phyloP scores from a whole-genome alignment of 2,113 vertebrate genomes.

The Orcinus orca region DNA sequence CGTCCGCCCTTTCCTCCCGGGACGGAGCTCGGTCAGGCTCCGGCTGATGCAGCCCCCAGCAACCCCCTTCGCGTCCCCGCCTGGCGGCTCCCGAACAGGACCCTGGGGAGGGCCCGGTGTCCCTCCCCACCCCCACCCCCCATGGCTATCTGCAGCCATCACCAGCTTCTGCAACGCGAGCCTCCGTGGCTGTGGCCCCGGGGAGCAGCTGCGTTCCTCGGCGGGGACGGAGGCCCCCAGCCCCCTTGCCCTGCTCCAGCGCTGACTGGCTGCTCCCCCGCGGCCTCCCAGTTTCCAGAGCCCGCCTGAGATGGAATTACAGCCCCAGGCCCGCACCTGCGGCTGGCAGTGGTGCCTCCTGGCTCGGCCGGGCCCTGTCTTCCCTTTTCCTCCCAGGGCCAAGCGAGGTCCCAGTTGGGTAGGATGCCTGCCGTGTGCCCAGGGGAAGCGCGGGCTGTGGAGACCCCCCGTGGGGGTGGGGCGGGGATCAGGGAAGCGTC shows the following conservation, averaged over 20 bases:
- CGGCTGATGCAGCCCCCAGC: rapidly evolving
- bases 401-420: rapidly evolving
- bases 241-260: not conserved
- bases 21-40: not conserved
- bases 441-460: not conserved
- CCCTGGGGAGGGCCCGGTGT: not conserved
- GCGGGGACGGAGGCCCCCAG: not conserved
- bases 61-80: not conserved
- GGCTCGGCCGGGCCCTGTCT: not conserved
- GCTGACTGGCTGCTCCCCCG: not conserved
- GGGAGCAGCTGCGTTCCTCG: not conserved
- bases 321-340: not conserved
- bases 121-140: not conserved
- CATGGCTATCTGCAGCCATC: not conserved
- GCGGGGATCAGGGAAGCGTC: not conserved
- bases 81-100: not conserved
- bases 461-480: rapidly evolving
- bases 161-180: not conserved
- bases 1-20: not conserved
- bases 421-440: not conserved
- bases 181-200: not conserved
- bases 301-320: constrained; percentile 57
- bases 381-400: not conserved
- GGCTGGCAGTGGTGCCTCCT: not conserved
- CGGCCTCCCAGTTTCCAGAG: not conserved